Evolutionary conservation across 2,888 invertebrate genomes (phyloP).

Genomic region (Sialis fuliginosa): DNA sequence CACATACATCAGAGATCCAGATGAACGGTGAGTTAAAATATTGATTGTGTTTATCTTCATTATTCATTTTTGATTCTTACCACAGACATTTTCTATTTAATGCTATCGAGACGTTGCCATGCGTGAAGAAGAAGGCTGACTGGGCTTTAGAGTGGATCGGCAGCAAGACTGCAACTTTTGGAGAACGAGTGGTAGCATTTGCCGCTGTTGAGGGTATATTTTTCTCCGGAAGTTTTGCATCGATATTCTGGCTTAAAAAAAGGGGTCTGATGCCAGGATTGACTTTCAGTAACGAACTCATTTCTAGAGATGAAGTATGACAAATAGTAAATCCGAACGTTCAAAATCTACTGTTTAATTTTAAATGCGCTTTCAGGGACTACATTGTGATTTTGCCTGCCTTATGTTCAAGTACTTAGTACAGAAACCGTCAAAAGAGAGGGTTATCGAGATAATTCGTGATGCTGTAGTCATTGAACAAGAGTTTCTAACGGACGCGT

Average conservation of each 20-base stretch:
- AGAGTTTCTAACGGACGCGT: slow-evolving; percentile 91
- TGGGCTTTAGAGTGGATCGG: slow-evolving; percentile 97
- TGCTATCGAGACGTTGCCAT: slow-evolving; percentile 92
- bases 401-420: slow-evolving; percentile 87
- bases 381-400: slow-evolving; percentile 98
- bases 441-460: slow-evolving; percentile 64
- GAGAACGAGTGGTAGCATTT: slow-evolving; percentile 90
- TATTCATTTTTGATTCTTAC: slow-evolving; percentile 13
- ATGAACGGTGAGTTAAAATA: slow-evolving; percentile 46
- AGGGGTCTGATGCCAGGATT: slow-evolving; percentile 96
- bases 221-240: slow-evolving; percentile 96
- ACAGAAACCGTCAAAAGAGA: slow-evolving; percentile 65
- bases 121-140: slow-evolving; percentile 92
- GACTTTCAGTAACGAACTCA: slow-evolving; percentile 97
- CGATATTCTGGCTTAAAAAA: slow-evolving; percentile 99
- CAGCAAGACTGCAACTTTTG: slow-evolving; percentile 72
- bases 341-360: no score
- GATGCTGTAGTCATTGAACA: slow-evolving; percentile 95
- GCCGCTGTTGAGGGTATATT: slow-evolving; percentile 99
- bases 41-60: slow-evolving; percentile 2
- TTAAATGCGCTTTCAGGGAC: slow-evolving; percentile 38
- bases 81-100: slow-evolving; percentile 79
- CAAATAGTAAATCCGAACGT: no score
- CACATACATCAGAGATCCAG: slow-evolving; percentile 77
- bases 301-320: slow-evolving; percentile 81